Conservation (phyloP, 1,140 invertebrate species). For the Metopolophium dirhodum region DNA sequence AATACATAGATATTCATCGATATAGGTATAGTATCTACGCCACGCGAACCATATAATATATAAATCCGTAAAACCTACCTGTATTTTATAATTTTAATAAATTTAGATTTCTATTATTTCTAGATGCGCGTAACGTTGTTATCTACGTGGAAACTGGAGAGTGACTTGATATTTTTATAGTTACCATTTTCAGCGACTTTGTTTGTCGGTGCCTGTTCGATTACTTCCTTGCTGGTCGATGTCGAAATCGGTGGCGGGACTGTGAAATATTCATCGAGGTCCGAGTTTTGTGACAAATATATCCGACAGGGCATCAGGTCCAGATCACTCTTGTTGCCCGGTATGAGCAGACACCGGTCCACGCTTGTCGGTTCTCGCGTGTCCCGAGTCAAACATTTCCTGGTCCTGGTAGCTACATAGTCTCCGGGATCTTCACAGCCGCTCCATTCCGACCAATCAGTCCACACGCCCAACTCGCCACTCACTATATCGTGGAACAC, state of each 20-base stretch:
- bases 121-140: neutral
- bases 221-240: conserved; percentile 29
- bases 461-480: conserved; percentile 60
- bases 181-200: conserved; percentile 50
- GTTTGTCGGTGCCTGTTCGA: conserved; percentile 21
- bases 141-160: neutral
- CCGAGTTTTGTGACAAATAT: conserved; percentile 47
- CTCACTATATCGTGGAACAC: conserved; percentile 58
- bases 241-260: neutral
- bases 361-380: conserved; percentile 59
- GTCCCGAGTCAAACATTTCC: conserved; percentile 60
- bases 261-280: conserved; percentile 49
- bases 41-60: neutral
- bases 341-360: conserved; percentile 59
- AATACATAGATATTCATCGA: neutral
- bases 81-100: neutral
- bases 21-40: neutral
- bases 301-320: conserved; percentile 58
- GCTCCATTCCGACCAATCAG: conserved; percentile 61
- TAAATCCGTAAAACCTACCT: neutral
- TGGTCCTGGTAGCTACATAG: conserved; percentile 57
- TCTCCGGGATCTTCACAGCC: conserved; percentile 59
- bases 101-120: neutral
- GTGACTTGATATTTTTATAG: neutral
- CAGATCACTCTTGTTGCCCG: conserved; percentile 58